Evolutionary conservation across 2,113 vertebrate species (phyloP), one percentile per base, ranked within the genome.

Genomic region (Dipodomys stephensi): DNA sequence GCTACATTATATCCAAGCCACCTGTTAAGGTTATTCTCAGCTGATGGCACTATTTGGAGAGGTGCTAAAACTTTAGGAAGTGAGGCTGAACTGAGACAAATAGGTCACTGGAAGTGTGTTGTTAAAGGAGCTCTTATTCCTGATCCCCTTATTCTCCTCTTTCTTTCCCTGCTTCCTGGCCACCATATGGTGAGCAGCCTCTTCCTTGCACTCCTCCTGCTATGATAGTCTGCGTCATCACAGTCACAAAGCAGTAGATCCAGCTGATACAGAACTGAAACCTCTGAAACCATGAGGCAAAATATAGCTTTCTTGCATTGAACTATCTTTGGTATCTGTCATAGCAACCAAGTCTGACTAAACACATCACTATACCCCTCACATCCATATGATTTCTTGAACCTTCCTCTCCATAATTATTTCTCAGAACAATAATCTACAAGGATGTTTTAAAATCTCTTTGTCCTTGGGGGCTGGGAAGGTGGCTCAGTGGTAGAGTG

Each of bases 1-100:
- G 18, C 68, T 82, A 64, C 32, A 53, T 91, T 69, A 93, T 12
- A 23, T 72, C 60, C 28, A 86, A 83, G 78, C 82, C 39, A 93
- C 71, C 53, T 71, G 13, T 71, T 57, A 57, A 71, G 30, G 67
- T 85, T 85, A 7, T 49, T 49, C 49, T 49, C 49, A 49, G 12
- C 49, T 49, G 49, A 12, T 49, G 49, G 12, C 10, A 49, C 49
- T 49, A 49, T 49, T 49, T 49, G 49, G 49, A 12, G 49, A 49
- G 49, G 49, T 49, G 49, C 49, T 49, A 49, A 49, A 35, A 57
- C 22, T 60, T 72, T 72, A 28, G 46, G 49, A 85, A n/a, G 7
- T 60, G 53, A 15, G n/a, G 15, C 49, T 32, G 60, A 49, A 28
- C n/a, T 57, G 23, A 11, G 73, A 7, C 27, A 62, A 73, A 19